phyloP scores from a whole-genome alignment of 1,140 invertebrate genomes.

The Cydia amplana region DNA sequence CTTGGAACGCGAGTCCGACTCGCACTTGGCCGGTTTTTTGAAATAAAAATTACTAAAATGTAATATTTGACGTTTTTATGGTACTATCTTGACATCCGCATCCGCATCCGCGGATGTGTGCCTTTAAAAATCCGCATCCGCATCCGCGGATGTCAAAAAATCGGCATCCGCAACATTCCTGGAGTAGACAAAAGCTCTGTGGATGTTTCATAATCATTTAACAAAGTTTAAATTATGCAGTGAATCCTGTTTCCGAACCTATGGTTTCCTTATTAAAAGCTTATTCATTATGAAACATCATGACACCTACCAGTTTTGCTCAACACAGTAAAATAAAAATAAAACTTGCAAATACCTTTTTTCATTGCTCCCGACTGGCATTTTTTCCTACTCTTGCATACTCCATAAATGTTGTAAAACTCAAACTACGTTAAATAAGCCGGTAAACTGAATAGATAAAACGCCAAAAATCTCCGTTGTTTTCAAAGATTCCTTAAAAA shows the following conservation, averaged over 20 bases:
- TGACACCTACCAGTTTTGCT: neutral
- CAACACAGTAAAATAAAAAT: neutral
- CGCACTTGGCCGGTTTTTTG: too few relatives aligned
- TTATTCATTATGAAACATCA: too few relatives aligned
- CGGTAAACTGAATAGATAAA: conserved; percentile 6
- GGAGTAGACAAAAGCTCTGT: neutral
- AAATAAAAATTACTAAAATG: too few relatives aligned
- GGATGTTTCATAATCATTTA: conserved; percentile 3
- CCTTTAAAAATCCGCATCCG: too few relatives aligned
- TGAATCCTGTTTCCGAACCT: neutral
- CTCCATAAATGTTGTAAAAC: neutral
- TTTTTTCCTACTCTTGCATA: neutral
- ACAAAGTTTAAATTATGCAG: conserved; percentile 16
- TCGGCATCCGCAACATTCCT: too few relatives aligned
- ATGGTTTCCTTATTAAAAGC: neutral
- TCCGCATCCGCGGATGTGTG: too few relatives aligned
- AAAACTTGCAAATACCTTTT: too few relatives aligned
- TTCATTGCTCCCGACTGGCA: neutral
- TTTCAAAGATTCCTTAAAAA: conserved; percentile 23
- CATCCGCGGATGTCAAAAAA: too few relatives aligned
- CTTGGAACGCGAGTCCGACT: too few relatives aligned
- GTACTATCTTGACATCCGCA: too few relatives aligned
- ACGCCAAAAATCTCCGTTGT: conserved; percentile 14
- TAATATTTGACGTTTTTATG: too few relatives aligned
- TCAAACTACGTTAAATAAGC: neutral